phyloP scores from a whole-genome alignment of 2,113 vertebrate species.

The Grammomys dolichurus region DNA sequence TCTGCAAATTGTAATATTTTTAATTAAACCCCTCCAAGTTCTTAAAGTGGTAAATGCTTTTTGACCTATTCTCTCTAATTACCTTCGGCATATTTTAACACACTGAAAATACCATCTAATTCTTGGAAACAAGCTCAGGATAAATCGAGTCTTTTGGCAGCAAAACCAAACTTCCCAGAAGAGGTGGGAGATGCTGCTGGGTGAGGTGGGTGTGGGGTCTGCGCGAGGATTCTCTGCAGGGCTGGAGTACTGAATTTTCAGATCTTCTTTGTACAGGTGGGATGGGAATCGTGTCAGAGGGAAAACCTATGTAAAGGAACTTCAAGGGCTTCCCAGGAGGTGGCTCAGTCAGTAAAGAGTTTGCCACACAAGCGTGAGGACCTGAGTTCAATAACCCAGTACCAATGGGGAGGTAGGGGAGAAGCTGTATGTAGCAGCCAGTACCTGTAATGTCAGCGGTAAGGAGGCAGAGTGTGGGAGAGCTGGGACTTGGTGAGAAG shows the following conservation, averaged over 20 bases:
- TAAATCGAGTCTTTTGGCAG: conserved; percentile 86
- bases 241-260: conserved; percentile 55
- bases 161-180: conserved; percentile 78
- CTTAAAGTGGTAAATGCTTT: conserved; percentile 82
- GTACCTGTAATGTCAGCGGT: background rate
- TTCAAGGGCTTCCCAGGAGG: background rate
- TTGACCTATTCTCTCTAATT: conserved; percentile 79
- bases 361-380: background rate
- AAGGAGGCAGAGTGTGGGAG: background rate
- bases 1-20: conserved; percentile 82
- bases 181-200: conserved; percentile 67
- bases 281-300: background rate
- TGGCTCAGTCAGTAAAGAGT: background rate
- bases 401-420: no score
- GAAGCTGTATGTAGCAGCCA: background rate
- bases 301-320: background rate
- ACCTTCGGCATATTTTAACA: conserved; percentile 65
- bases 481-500: background rate
- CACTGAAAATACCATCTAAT: conserved; percentile 82
- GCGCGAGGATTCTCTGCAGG: conserved; percentile 65
- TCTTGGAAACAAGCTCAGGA: conserved; percentile 82
- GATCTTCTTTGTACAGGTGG: background rate
- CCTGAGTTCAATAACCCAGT: background rate
- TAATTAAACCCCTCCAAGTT: conserved; percentile 83
- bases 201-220: background rate